phyloP scores from a whole-genome alignment of 2,888 invertebrate genomes.

The Cantharis rustica region DNA sequence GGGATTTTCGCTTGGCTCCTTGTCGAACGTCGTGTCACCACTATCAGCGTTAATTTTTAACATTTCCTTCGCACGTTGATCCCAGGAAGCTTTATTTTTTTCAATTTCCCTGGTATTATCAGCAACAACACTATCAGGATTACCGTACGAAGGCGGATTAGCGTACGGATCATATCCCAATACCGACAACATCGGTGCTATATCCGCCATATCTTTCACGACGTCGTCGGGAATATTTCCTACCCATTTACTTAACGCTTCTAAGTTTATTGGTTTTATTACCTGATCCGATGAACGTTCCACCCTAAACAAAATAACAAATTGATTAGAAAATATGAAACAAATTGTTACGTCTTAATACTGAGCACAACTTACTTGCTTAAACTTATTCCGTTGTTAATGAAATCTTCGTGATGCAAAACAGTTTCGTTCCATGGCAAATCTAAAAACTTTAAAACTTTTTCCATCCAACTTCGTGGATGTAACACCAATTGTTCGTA shows the following conservation, averaged over 20 bases:
- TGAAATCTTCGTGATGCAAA: slow-evolving; percentile 95
- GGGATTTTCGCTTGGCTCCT: slow-evolving; percentile 50
- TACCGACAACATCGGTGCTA: slow-evolving; percentile 93
- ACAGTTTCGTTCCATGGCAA: slow-evolving; percentile 96
- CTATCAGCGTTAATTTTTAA: slow-evolving; percentile 41
- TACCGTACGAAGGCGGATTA: slow-evolving; percentile 94
- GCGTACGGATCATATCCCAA: slow-evolving; percentile 95
- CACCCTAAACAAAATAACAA: slow-evolving; percentile 67
- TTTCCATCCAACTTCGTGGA: slow-evolving; percentile 86
- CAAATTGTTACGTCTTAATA: not conserved
- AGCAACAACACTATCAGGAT: slow-evolving; percentile 76
- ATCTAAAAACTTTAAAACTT: slow-evolving; percentile 85
- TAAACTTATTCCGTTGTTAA: slow-evolving; percentile 93
- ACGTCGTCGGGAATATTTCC: slow-evolving; percentile 90
- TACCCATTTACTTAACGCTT: slow-evolving; percentile 93
- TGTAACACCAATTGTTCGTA: slow-evolving; percentile 97
- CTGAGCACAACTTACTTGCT: slow-evolving; percentile 76
- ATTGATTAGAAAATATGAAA: slow-evolving; percentile 7
- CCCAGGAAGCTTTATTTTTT: slow-evolving; percentile 50
- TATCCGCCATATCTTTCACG: slow-evolving; percentile 86
- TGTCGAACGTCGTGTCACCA: slow-evolving; percentile 47
- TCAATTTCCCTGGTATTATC: slow-evolving; percentile 61
- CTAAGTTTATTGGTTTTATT: slow-evolving; percentile 95
- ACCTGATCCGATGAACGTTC: slow-evolving; percentile 98
- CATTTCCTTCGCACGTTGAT: slow-evolving; percentile 55